Evolutionary conservation across 1,140 invertebrate species (phyloP), one percentile per base, ranked within the genome.

Genomic region (Bathynomus jamesi): DNA sequence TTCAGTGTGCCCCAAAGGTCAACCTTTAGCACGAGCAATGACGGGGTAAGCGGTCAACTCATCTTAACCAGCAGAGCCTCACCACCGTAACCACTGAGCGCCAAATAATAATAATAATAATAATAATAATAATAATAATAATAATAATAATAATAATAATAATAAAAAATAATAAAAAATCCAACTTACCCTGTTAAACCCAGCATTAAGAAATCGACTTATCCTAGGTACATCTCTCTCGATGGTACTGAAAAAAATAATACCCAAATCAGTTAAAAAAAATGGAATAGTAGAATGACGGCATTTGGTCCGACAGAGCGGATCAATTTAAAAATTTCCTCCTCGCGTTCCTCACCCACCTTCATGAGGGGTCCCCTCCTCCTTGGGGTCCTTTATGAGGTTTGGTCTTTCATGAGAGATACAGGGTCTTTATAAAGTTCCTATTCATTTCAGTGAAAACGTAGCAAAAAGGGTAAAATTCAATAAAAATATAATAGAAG

Each of bases 151-250:
- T 60, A 28, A 5, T 28, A 69, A 2, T 60, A 70, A 17, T 62
- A 25, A 25, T 17, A 64, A 53, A 40, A 40, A 40, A 8, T 10
- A 7, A 17, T 67, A 17, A 13, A 17, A 29, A 32, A 0, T 28
- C 7, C 7, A 3, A 66, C 72, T 76, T 61, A 84, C 84, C 79
- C 82, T 81, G 67, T 83, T 82, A 72, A 84, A 83, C 24, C 84
- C 84, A 66, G 79, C 79, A 30, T 80, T 80, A 5, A 84, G 75
- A 40, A 81, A 72, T 29, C 80, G 78, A 30, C 80, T 66, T 28
- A 83, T 77, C 31, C 79, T 79, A 10, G 80, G 79, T 74, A 81
- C 80, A 61, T 83, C 83, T 71, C 80, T 82, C 24, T 83, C 82
- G n/a, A 75, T 69, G 70, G 78, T 73, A 75, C 81, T 83, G 76